phyloP scores from a whole-genome alignment of 2,797 vertebrate genomes.

The Heterohyrax brucei region DNA sequence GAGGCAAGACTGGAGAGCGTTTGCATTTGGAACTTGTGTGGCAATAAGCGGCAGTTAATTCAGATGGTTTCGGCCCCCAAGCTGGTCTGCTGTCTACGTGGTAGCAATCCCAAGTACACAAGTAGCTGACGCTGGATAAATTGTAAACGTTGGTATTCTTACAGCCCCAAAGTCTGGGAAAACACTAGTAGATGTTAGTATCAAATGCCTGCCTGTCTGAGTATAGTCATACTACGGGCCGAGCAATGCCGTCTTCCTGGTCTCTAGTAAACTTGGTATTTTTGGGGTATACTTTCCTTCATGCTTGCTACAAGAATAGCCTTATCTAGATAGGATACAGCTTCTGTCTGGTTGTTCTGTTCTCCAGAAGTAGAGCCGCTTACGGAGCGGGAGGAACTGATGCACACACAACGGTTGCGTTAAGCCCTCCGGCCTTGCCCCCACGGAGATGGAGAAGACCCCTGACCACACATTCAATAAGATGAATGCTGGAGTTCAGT shows the following conservation, averaged over 20 bases:
- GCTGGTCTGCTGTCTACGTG: neutral
- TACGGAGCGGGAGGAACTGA: rapidly evolving
- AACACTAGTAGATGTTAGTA: neutral
- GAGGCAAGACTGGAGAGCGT: neutral
- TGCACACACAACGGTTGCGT: rapidly evolving
- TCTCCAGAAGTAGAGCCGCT: neutral
- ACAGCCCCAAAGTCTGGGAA: neutral
- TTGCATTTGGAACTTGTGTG: rapidly evolving
- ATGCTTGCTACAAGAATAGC: neutral
- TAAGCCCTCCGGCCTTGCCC: rapidly evolving
- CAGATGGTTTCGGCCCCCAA: rapidly evolving
- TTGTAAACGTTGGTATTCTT: neutral
- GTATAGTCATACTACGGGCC: neutral
- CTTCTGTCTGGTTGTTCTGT: neutral
- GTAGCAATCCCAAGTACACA: neutral
- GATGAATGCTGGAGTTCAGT: no score
- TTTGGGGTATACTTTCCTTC: neutral
- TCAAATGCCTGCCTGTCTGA: neutral
- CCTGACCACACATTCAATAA: rapidly evolving
- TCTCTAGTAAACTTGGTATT: neutral
- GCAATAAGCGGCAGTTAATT: no score
- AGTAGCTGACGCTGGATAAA: neutral
- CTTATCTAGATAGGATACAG: conserved; percentile 39
- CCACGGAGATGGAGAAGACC: rapidly evolving
- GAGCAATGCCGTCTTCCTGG: rapidly evolving